These are phyloP conservation scores for Caenorhabditis plicata DNA, from an alignment of 2,888 invertebrate species.

Conservation along the genomic window DNA sequence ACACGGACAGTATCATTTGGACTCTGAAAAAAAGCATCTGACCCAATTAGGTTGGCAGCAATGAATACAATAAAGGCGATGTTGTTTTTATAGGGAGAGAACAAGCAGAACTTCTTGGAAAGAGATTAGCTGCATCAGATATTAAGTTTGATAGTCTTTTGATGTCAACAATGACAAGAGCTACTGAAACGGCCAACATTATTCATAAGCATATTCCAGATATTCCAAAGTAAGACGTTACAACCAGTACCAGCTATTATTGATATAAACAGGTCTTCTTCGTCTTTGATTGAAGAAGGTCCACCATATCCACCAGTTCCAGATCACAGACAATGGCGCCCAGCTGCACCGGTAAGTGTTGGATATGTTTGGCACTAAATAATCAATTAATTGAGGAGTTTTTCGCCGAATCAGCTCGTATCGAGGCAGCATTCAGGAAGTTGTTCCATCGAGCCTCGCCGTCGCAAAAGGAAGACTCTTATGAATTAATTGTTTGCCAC, in stretches of 20 bases:
- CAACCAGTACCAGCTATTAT: too few relatives aligned
- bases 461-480: constrained; percentile 78
- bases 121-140: constrained; percentile 76
- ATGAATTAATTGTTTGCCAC: constrained; percentile 90
- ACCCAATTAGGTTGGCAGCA: constrained; percentile 76
- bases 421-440: constrained; percentile 77
- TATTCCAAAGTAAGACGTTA: too few relatives aligned
- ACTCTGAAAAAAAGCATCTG: constrained; percentile 71
- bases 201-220: constrained; percentile 72
- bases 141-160: constrained; percentile 80
- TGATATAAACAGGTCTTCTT: constrained; percentile 28
- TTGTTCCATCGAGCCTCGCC: constrained; percentile 87
- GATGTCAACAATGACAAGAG: constrained; percentile 88
- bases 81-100: constrained; percentile 73
- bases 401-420: constrained; percentile 57
- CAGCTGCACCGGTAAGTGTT: constrained; percentile 75
- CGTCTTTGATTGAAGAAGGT: constrained; percentile 79
- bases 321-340: constrained; percentile 82
- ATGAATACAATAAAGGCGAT: constrained; percentile 3
- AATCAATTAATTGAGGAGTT: constrained; percentile 54
- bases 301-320: constrained; percentile 93
- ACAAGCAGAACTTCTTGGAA: constrained; percentile 85
- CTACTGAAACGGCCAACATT: constrained; percentile 84
- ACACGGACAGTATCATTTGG: constrained; percentile 88
- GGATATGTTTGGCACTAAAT: neutral